Base-by-base conservation (phyloP, 2,888 invertebrate genomes). In the Melinaea marsaeus region DNA sequence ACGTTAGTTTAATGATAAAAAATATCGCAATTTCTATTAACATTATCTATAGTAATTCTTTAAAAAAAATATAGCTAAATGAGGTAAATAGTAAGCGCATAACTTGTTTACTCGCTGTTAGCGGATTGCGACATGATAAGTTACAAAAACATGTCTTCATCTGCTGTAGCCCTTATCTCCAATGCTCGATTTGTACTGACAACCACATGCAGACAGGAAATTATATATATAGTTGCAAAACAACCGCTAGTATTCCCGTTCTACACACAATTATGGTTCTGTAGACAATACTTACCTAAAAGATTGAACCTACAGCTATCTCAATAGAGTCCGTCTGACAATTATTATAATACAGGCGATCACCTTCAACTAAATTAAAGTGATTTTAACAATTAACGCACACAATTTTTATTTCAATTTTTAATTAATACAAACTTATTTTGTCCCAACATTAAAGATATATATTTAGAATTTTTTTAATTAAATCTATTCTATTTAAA, bases 141-240 rank as follows among this genome's bases (percentile, higher is more conserved):
- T 56, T 58, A 68, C 65, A 72, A 72, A 73, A 73, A 73, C 72
- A 69, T 66, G 67, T 61, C 67, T 69, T 65, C 69, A 69, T 69
- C 68, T 65, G 64, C 62, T 62, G 60, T 60, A 63, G 61, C 62
- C 65, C 63, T 63, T 32, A 59, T 59, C 62, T 56, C 55, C 58
- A 51, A 55, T 65, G 56, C 61, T 59, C 47, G 62, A 61, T 59
- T 67, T 11, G 58, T 56, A 62, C 46, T 61, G 62, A 51, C 62
- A 47, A 51, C 57, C 22, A 37, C 13, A 51, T 37, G 11, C 32
- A 60, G 58, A 55, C 57, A 61, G 58, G 58, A 64, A 64, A 61
- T 60, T 58, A 48, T 48, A 58, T 33, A 46, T 7, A 58, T 33
- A 37, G 37, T 37, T 9, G 9, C 42, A 42, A 42, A 5, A 42